phyloP scores from a whole-genome alignment of 1,140 invertebrate species.

The Belonocnema kinseyi region DNA sequence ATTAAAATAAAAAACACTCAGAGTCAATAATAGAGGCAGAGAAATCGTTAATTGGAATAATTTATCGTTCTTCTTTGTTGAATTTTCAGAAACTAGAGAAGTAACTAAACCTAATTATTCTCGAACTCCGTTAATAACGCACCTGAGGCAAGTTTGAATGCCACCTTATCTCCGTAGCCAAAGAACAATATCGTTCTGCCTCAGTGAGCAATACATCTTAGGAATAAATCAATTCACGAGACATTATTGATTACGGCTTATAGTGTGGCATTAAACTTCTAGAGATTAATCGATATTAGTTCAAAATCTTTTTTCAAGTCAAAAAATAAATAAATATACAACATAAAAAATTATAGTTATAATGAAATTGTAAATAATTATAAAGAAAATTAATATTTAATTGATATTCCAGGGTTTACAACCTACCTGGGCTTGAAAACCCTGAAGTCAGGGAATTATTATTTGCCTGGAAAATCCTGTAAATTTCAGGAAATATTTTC shows the following conservation, averaged over 20 bases:
- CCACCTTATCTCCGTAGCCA: background rate
- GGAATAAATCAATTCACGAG: background rate
- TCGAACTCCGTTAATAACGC: background rate
- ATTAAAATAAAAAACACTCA: background rate
- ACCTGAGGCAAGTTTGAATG: background rate
- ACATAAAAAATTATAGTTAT: background rate
- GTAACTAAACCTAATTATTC: background rate
- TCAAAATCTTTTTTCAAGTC: too few relatives aligned
- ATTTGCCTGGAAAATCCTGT: too few relatives aligned
- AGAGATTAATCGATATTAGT: too few relatives aligned
- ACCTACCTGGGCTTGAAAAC: too few relatives aligned
- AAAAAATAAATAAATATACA: background rate
- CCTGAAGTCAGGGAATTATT: too few relatives aligned
- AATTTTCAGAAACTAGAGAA: background rate
- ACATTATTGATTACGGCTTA: background rate
- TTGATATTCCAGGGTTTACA: too few relatives aligned
- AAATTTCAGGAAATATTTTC: too few relatives aligned
- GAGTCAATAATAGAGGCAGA: background rate
- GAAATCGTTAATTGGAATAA: background rate
- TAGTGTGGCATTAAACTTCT: background rate
- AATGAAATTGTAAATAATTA: too few relatives aligned
- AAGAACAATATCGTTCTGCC: background rate
- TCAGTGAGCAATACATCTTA: background rate
- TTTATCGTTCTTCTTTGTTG: background rate
- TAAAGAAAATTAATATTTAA: too few relatives aligned